Base-by-base conservation (phyloP, 2,888 invertebrate species). In the Orthonevra nobilis region DNA sequence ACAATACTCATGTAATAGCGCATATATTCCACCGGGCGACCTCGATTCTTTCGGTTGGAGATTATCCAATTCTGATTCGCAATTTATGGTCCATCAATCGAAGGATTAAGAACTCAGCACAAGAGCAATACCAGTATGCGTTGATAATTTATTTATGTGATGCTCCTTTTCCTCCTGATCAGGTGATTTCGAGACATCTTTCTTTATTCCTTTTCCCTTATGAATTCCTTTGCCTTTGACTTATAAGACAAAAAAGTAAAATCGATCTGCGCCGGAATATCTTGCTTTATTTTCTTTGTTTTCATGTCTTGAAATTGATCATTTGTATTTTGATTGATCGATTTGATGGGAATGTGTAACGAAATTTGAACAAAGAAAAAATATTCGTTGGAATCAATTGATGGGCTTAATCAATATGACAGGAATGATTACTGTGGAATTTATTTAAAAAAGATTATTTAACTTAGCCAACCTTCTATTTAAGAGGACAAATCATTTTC, bases 271-370 rank as follows among this genome's bases (percentile, higher is more conserved):
- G 17, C 3, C 36, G 26, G 34, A 60, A 17, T 36, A 34, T 60
- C 23, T 36, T 10, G 34, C 10, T 48, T 30, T 48, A n/a, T 30
- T 12, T 30, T 19, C 20, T 40, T 26, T 19, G 12, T 26, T 20
- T 52, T 26, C 32, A 52, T 40, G 50, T 19, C 52, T 32, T 64
- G 64, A 64, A 50, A 32, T 52, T 52, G 52, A 64, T 64, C 50
- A 66, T 58, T 73, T 58, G 63, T 44, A 34, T n/a, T 56, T 56
- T 72, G 56, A 63, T 56, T 72, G 72, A 72, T 72, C 64, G 64
- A 56, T 72, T 56, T 64, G 30, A 64, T 56, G 36, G 40, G 19
- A 32, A 26, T 36, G 17, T 15, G 19, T 30, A 0, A 23, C 26
- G 61, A 3, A 23, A 15, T 9, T 7, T 34, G 23, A 60, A 10